Evolutionary conservation across 1,140 invertebrate species (phyloP), one percentile per base, ranked within the genome.

Genomic region (Listronotus oregonensis): DNA sequence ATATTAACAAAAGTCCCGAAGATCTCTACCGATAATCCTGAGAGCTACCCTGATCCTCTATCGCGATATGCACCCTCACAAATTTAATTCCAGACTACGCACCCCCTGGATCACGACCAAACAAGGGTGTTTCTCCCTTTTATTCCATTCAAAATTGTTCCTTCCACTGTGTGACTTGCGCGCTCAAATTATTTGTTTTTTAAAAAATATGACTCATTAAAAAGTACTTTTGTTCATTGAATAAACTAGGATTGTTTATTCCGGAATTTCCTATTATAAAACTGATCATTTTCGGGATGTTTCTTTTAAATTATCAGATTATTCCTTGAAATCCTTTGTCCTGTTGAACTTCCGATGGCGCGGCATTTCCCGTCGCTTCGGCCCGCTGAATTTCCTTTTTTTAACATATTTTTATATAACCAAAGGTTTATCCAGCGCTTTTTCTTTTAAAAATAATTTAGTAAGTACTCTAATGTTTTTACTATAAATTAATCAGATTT

Each of bases 101-200:
- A 54, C 40, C 64, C 66, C 68, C 64, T 64, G 64, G 64, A 39
- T 52, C 58, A 56, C 64, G 56, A 60, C 32, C 44, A 67, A 67
- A 62, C 58, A 60, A 66, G 68, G 64, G 68, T 63, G 68, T 70
- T 70, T 58, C 64, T 70, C 64, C 52, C 64, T 43, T 56, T 63
- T 63, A 62, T 70, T 70, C 49, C 44, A 58, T 55, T 59, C 55
- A 66, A 70, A 66, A 70, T 50, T 64, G 44, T 56, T 54, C 37
- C 17, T 66, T 37, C 60, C 60, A 37, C 8, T 51, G 40, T 31
- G 34, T 43, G 63, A 56, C 61, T 54, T 64, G 61, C 61, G 63
- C 61, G 47, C 34, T 37, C 34, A 37, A 37, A 37, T 37, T 4
- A 37, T 10, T 37, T 12, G 3, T 37, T 63, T 66, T 37, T 37